phyloP scores from a whole-genome alignment of 2,888 invertebrate species.

The Eristalis pertinax region DNA sequence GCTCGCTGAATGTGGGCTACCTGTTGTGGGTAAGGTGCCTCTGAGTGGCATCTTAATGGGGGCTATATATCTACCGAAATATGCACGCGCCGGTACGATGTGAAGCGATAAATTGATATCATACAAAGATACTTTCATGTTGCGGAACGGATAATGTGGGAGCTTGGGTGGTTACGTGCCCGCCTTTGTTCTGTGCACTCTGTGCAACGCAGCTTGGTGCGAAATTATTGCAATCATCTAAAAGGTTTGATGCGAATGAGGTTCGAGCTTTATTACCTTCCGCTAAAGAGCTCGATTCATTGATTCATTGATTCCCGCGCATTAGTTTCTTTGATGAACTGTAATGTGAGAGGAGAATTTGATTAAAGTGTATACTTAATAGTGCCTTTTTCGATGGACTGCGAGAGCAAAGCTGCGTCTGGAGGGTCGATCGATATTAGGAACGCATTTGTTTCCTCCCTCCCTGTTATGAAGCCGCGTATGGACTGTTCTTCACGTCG shows the following conservation, averaged over 20 bases:
- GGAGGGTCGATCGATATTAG: too few species aligned
- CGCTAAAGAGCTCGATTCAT: not conserved
- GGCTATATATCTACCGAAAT: constrained; percentile 17
- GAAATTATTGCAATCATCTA: not conserved
- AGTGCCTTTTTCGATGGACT: too few species aligned
- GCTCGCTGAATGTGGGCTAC: constrained; percentile 42
- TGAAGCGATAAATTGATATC: not conserved
- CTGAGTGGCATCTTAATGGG: constrained; percentile 18
- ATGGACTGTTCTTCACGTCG: too few species aligned
- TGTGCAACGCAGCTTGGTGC: not conserved
- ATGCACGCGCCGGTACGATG: constrained; percentile 5
- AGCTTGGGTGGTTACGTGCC: not conserved
- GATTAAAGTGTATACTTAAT: not conserved
- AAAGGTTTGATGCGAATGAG: not conserved
- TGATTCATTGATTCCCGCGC: not conserved
- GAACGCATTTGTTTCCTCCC: too few species aligned
- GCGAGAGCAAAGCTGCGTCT: too few species aligned
- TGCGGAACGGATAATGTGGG: not conserved
- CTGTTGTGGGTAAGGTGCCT: constrained; percentile 51
- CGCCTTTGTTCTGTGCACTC: not conserved
- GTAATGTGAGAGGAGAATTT: not conserved
- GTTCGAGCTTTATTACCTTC: not conserved
- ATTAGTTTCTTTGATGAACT: not conserved
- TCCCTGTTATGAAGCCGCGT: too few species aligned
- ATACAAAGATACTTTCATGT: not conserved